Base-by-base conservation (phyloP, 2,888 invertebrate genomes). In the Tinea semifulvella region DNA sequence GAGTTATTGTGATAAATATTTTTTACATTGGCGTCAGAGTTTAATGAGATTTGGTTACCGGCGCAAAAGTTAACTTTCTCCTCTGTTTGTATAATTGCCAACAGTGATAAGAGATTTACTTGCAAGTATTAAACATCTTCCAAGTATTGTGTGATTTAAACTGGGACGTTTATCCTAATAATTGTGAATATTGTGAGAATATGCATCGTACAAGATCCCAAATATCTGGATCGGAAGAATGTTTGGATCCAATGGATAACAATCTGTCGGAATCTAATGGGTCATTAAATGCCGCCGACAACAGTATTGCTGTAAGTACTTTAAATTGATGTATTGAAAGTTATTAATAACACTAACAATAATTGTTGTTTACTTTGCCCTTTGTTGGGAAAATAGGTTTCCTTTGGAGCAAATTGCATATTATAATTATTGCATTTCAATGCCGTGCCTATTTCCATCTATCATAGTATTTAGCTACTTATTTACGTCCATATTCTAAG, bases 251-350 rank as follows among this genome's bases (percentile, higher is more conserved):
- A 51, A 70, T 79, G 61, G 79, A 79, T 56, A 77, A 36, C 18
- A 18, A 36, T 36, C 18, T n/a, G 4, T 17, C 36, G 18, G 36
- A 36, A 18, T 69, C 79, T 49, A 86, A 86, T 75, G 86, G 86
- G 56, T 82, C 80, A 53, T 53, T 80, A 55, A 81, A 77, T 54
- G 77, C 80, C 75, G 76, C 75, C 54, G 82, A 82, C 62, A 75
- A 64, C 58, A 79, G 73, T 58, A 65, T 77, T 49, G 77, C 75
- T 51, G 79, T 80, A 56, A 76, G 79, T 42, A 27, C 13, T 5
- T 40, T 20, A 22, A 7, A 22, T 22, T 22, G n/a, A n/a, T n/a
- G n/a, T n/a, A n/a, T n/a, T n/a, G n/a, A n/a, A n/a, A n/a, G n/a
- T n/a, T n/a, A n/a, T n/a, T n/a, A n/a, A n/a, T n/a, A n/a, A n/a